phyloP scores from a whole-genome alignment of 1,140 invertebrate species.

The Drosophila aff. region DNA sequence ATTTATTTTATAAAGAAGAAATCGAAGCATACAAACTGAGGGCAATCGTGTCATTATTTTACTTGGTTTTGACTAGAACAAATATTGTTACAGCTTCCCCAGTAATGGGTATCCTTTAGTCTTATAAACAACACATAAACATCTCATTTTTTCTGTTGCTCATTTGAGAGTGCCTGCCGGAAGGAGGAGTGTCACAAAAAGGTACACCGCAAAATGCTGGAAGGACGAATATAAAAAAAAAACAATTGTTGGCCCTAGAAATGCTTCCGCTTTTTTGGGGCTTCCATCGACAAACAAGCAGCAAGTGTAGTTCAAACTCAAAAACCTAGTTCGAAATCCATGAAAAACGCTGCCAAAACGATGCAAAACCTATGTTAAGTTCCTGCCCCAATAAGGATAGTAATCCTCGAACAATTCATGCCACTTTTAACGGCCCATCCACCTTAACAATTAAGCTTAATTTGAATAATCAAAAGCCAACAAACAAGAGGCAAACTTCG shows the following conservation, averaged over 20 bases:
- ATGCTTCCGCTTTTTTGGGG: slow-evolving; percentile 60
- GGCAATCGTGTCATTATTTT: too few relatives aligned
- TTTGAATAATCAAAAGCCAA: slow-evolving; percentile 83
- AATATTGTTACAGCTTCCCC: background rate
- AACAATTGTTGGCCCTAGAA: slow-evolving; percentile 52
- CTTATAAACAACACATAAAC: background rate
- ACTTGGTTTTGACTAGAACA: too few relatives aligned
- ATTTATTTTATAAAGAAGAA: background rate
- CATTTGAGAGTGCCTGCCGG: slow-evolving; percentile 25
- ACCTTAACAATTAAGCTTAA: slow-evolving; percentile 80
- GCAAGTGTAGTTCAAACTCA: slow-evolving; percentile 13
- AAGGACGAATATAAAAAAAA: slow-evolving; percentile 13
- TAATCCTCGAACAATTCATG: background rate
- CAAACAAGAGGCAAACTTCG: slow-evolving; percentile 57
- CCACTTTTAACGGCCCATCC: slow-evolving; percentile 29
- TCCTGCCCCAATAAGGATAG: slow-evolving; percentile 12
- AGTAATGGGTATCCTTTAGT: slow-evolving; percentile 1
- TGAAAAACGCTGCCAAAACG: slow-evolving; percentile 2
- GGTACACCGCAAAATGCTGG: slow-evolving; percentile 62
- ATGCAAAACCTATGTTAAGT: background rate
- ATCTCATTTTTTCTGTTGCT: background rate
- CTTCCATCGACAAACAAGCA: slow-evolving; percentile 51
- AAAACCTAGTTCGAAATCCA: slow-evolving; percentile 2
- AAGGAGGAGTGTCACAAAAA: slow-evolving; percentile 55
- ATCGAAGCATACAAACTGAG: background rate